These are phyloP conservation scores for Branchipolynoe longqiensis DNA, from an alignment of 2,888 invertebrate genomes.

Conservation along the genomic window DNA sequence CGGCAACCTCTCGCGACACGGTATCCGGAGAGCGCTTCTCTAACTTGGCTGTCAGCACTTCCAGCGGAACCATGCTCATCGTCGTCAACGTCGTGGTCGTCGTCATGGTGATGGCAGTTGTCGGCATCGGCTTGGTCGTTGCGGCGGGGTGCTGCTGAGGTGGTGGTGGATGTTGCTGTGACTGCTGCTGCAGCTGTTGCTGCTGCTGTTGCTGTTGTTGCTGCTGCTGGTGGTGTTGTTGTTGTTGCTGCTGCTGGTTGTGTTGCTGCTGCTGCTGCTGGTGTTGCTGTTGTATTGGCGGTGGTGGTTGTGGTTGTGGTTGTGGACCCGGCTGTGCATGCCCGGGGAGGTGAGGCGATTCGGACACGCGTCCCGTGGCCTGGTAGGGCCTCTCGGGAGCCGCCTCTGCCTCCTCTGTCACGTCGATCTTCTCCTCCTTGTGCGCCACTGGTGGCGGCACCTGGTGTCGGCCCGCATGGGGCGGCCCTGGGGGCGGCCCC, in stretches of 20 bases:
- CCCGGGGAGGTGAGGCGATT: too few species aligned
- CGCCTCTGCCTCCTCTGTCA: neutral
- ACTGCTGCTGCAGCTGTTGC: neutral
- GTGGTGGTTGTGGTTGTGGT: neutral
- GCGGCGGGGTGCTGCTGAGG: neutral
- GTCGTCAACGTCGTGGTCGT: neutral
- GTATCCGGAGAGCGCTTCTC: conserved; percentile 44
- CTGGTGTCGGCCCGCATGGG: neutral
- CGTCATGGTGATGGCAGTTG: too few species aligned
- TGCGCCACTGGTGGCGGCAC: neutral
- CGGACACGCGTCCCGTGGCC: neutral
- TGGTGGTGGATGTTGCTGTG: neutral
- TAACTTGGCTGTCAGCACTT: neutral
- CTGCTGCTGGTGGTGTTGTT: too few species aligned
- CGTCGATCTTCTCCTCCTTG: conserved; percentile 52
- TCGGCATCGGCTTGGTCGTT: too few species aligned
- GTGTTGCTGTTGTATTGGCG: too few species aligned
- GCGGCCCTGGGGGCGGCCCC: conserved; percentile 1
- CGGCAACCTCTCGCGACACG: neutral
- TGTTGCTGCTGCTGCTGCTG: too few species aligned
- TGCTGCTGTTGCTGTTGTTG: too few species aligned
- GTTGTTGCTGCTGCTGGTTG: too few species aligned
- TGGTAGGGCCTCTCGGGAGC: neutral
- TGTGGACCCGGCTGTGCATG: neutral
- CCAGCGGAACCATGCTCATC: neutral